Percentiles rank a stretch among this genome's conserved stretches.
Evolutionary conservation across 1,140 invertebrate genomes (phyloP).

Genomic region (Rhopalosiphum maidis): DNA sequence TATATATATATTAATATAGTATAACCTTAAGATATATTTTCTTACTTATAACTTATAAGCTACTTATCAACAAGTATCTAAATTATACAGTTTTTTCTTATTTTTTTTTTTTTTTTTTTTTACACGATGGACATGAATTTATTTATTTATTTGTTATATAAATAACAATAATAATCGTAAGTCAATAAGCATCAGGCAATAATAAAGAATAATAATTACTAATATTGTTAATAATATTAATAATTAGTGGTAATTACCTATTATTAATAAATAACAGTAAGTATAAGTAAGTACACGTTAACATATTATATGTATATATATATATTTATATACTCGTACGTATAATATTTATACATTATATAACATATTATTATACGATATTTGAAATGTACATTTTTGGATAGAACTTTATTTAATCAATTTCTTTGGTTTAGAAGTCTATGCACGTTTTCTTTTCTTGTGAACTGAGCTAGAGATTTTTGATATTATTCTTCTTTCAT

Average conservation of each 20-base stretch:
- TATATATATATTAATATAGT: neutral
- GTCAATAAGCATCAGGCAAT: neutral
- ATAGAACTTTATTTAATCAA: neutral
- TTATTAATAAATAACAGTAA: neutral
- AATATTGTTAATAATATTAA: too few species aligned
- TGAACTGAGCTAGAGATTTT: too few species aligned
- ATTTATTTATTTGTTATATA: too few species aligned
- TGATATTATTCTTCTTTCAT: too few species aligned
- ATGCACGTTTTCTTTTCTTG: too few species aligned
- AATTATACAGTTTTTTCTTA: neutral
- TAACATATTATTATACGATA: neutral
- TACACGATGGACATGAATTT: neutral
- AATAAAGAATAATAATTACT: too few species aligned
- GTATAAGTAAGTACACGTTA: neutral
- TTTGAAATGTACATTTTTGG: too few species aligned
- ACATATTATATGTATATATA: neutral
- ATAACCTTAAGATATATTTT: neutral
- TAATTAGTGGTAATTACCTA: neutral
- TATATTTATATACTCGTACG: too few species aligned
- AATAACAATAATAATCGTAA: neutral
- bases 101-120: neutral
- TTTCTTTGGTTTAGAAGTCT: too few species aligned
- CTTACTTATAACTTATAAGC: neutral
- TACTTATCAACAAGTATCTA: neutral
- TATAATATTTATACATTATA: too few species aligned